Conservation (phyloP, 37 sponge, comb jelly and placozoan genomes). For the Chondrilla cf. caribensis region DNA sequence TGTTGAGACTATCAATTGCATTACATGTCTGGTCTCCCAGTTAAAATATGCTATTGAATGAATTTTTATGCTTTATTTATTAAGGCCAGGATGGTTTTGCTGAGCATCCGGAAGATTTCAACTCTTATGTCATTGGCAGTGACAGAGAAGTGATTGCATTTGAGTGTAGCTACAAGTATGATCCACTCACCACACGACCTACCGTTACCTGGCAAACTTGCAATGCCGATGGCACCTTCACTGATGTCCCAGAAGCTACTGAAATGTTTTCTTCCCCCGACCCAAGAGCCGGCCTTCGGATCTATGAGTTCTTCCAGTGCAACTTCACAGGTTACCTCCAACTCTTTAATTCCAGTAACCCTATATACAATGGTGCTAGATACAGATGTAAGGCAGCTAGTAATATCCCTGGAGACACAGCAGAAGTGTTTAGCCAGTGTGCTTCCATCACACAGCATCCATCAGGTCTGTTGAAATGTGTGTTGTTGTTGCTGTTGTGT, state of each 20-base stretch:
- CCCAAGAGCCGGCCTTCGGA: neutral
- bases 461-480: neutral
- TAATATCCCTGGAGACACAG: neutral
- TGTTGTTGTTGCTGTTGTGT: no score
- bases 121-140: neutral
- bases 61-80: no score
- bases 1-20: no score
- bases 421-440: neutral
- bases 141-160: neutral
- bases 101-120: neutral
- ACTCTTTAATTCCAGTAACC: neutral
- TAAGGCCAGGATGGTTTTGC: neutral
- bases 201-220: neutral
- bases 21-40: no score
- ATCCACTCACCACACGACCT: neutral
- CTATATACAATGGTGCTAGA: neutral
- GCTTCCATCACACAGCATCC: neutral
- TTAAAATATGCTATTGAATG: no score
- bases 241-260: neutral
- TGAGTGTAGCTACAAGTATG: neutral
- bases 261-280: neutral
- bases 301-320: neutral
- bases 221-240: neutral
- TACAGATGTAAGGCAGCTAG: conserved; percentile 12
- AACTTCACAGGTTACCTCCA: neutral